A percentile compares a stretch with the other conserved stretches of the same genome.
Conservation (phyloP, 2,797 vertebrate genomes). For the Cacajao melanocephalus region DNA sequence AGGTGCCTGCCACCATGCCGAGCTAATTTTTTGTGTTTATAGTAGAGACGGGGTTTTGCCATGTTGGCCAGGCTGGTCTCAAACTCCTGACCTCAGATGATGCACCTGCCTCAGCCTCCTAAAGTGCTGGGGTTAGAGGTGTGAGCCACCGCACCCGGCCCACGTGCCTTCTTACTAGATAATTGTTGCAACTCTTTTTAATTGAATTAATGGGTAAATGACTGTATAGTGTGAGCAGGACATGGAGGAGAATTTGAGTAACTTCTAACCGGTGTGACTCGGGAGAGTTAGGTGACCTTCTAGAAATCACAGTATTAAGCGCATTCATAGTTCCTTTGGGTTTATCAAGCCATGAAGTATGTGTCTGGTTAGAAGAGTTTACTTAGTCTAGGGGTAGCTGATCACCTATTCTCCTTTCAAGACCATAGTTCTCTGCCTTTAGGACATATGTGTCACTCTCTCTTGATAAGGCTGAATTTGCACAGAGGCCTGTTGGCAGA, state of each 20-base stretch:
- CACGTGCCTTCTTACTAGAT: not conserved
- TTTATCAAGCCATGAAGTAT: not conserved
- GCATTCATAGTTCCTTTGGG: not conserved
- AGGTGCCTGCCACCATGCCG: rapidly evolving
- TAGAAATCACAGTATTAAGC: not conserved
- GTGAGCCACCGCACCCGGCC: not conserved
- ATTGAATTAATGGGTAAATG: not conserved
- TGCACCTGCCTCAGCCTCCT: not conserved
- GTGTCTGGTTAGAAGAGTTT: not conserved
- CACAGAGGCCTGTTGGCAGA: not conserved
- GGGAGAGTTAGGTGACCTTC: not conserved
- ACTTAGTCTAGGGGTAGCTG: not conserved
- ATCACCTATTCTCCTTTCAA: not conserved
- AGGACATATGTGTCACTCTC: not conserved
- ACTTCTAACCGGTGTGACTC: not conserved
- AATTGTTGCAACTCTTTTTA: not conserved
- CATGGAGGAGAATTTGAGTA: not conserved
- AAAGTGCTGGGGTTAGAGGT: not conserved
- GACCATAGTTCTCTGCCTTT: not conserved
- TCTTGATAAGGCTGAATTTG: not conserved
- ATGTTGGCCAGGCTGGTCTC: not conserved
- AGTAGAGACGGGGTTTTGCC: not conserved
- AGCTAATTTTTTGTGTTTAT: not conserved
- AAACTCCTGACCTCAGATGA: not conserved
- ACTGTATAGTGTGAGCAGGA: not conserved